Conservation (phyloP, 2,113 vertebrate species). For the Ploceus nigricollis region DNA sequence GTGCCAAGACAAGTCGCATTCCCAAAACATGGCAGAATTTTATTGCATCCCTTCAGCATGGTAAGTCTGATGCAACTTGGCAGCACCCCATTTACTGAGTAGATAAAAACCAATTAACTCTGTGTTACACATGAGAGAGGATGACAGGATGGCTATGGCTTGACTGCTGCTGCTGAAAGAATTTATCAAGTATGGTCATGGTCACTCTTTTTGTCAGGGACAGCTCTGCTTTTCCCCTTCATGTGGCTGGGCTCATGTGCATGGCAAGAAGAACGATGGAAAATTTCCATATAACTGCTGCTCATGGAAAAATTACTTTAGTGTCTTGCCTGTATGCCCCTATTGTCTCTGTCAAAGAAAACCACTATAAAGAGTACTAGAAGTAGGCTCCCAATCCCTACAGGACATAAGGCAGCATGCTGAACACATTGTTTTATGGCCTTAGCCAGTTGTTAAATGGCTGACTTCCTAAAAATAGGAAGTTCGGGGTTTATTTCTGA, state of each 20-base stretch:
- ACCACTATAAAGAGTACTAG: neutral
- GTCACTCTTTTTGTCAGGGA: neutral
- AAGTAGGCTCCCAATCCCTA: neutral
- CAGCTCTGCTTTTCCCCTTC: neutral
- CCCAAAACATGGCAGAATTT: neutral
- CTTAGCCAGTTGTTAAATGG: neutral
- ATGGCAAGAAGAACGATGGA: neutral
- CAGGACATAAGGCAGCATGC: neutral
- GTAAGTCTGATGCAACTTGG: neutral
- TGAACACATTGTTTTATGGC: too few relatives aligned
- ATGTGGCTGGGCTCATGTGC: neutral
- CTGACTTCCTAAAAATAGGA: neutral
- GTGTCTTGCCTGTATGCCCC: neutral
- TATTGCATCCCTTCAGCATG: neutral
- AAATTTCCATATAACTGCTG: neutral
- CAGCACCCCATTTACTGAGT: neutral
- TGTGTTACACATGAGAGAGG: neutral
- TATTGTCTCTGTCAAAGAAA: neutral
- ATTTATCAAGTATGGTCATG: neutral
- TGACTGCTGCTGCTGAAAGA: neutral
- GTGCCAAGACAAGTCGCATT: neutral
- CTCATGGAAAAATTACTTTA: neutral
- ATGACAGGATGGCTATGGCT: neutral
- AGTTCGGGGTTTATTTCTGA: neutral
- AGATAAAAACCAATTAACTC: neutral